These are phyloP conservation scores for Gari tellinella DNA, from an alignment of 2,888 invertebrate genomes.

Conservation along the genomic window DNA sequence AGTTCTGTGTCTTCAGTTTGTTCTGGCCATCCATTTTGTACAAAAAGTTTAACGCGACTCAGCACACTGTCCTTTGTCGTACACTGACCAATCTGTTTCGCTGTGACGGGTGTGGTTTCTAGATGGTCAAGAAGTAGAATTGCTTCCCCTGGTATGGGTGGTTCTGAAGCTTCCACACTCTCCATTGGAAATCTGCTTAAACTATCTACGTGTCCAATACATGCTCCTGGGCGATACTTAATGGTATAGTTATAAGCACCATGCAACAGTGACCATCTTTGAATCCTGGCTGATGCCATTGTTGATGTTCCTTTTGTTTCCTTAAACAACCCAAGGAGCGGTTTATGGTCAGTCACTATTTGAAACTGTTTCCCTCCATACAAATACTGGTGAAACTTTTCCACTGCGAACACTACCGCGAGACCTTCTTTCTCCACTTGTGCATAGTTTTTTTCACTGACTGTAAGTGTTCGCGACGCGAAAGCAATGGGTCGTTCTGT, in stretches of 20 bases:
- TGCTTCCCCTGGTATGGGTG: slow-evolving; percentile 12
- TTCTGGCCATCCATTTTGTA: neutral
- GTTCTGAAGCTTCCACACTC: slow-evolving; percentile 12
- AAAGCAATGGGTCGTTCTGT: slow-evolving; percentile 40
- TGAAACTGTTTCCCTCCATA: slow-evolving; percentile 47
- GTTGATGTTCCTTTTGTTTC: slow-evolving; percentile 48
- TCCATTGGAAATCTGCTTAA: slow-evolving; percentile 25
- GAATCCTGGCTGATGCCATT: slow-evolving; percentile 49
- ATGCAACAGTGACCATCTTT: slow-evolving; percentile 58
- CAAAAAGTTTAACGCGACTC: neutral
- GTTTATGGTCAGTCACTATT: slow-evolving; percentile 59
- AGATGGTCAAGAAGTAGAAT: neutral
- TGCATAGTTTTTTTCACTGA: slow-evolving; percentile 57
- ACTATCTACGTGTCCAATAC: slow-evolving; percentile 46
- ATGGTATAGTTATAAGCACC: slow-evolving; percentile 51
- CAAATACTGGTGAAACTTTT: slow-evolving; percentile 55
- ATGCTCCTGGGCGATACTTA: slow-evolving; percentile 40
- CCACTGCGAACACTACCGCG: slow-evolving; percentile 43
- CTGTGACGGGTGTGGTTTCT: slow-evolving; percentile 1
- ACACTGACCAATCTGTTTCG: neutral
- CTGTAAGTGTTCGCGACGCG: slow-evolving; percentile 42
- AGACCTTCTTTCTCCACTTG: slow-evolving; percentile 56
- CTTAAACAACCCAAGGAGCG: slow-evolving; percentile 44
- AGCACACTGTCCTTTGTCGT: neutral
- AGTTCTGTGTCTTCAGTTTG: neutral